These are phyloP conservation scores for Leucosticte australis DNA, from an alignment of 2,113 vertebrate species.

Conservation along the genomic window DNA sequence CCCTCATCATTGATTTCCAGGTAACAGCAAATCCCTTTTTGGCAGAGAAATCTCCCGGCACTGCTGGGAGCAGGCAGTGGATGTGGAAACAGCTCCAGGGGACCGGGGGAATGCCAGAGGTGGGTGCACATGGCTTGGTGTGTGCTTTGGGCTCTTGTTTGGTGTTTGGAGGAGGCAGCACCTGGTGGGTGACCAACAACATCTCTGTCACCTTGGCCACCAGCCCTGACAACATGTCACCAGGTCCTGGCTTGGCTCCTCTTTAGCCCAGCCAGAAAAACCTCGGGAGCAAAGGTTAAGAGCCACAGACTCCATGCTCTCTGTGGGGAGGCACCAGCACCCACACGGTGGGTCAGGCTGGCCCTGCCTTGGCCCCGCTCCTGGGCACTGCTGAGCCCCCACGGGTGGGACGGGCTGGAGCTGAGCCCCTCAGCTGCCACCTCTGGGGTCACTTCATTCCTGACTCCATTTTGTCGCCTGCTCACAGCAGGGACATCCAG, in stretches of 20 bases:
- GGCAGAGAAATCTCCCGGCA: neutral
- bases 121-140: fast-evolving
- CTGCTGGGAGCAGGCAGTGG: neutral
- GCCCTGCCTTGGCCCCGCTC: fast-evolving
- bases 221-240: neutral
- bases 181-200: neutral
- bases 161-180: neutral
- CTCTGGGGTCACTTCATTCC: neutral
- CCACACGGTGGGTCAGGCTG: neutral
- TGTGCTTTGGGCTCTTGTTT: neutral
- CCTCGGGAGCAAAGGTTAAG: neutral
- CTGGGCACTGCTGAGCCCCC: neutral
- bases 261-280: neutral
- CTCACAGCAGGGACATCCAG: neutral
- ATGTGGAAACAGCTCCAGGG: neutral
- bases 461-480: neutral
- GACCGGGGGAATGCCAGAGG: neutral
- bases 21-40: neutral
- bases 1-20: neutral
- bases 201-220: neutral
- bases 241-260: neutral
- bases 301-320: neutral
- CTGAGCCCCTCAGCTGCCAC: neutral
- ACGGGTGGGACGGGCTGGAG: fast-evolving
- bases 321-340: fast-evolving